Evolutionary conservation across 2,888 invertebrate genomes (phyloP).

Genomic region (Autographa gamma): DNA sequence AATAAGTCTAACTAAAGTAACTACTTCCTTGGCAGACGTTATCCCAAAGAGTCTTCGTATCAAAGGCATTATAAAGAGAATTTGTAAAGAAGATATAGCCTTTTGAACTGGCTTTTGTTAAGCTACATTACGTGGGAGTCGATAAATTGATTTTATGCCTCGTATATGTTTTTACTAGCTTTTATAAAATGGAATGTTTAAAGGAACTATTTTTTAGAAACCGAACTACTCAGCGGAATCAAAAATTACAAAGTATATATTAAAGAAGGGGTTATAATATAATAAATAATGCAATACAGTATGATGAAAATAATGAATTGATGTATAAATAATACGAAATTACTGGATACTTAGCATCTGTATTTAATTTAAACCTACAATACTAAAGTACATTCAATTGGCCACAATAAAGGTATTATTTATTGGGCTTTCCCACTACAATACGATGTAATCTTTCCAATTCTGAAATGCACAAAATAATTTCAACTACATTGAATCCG

Average conservation of each 20-base stretch:
- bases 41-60: slow-evolving; percentile 44
- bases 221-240: background rate
- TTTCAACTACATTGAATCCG: slow-evolving; percentile 26
- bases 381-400: too few relatives aligned
- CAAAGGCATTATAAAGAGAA: slow-evolving; percentile 40
- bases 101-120: slow-evolving; percentile 26
- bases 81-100: slow-evolving; percentile 23
- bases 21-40: slow-evolving; percentile 39
- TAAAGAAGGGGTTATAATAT: background rate
- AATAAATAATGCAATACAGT: background rate
- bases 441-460: too few relatives aligned
- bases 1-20: slow-evolving; percentile 29
- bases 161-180: background rate
- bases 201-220: background rate
- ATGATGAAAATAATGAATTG: too few relatives aligned
- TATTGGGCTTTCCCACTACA: too few relatives aligned
- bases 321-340: too few relatives aligned
- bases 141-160: slow-evolving; percentile 4
- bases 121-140: slow-evolving; percentile 1
- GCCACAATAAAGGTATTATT: too few relatives aligned
- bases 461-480: background rate
- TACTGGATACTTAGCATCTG: too few relatives aligned
- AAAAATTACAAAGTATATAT: background rate
- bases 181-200: background rate
- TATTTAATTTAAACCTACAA: too few relatives aligned